Evolutionary conservation across 2,113 vertebrate genomes (phyloP).

Genomic region (Cynoglossus semilaevis): DNA sequence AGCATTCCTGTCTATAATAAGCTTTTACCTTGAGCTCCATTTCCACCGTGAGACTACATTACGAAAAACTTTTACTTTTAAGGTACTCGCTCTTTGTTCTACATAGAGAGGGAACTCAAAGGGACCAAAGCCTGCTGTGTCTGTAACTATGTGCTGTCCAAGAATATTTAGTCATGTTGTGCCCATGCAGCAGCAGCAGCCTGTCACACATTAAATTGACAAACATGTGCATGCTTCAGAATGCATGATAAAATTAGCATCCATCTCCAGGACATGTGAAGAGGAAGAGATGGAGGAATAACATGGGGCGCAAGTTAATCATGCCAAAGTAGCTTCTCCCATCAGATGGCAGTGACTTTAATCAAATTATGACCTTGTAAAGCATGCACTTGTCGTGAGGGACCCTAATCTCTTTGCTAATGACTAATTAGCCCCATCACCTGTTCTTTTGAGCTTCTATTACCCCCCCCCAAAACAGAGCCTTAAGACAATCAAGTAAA

Average conservation of each 20-base stretch:
- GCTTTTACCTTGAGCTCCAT: no score
- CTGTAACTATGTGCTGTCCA: background rate
- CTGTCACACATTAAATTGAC: conserved; percentile 28
- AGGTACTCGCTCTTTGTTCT: background rate
- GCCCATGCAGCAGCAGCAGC: background rate
- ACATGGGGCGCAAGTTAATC: conserved; percentile 66
- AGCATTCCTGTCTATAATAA: background rate
- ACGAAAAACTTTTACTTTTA: no score
- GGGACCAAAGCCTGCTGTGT: background rate
- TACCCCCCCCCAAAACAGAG: conserved; percentile 68
- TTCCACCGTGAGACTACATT: no score
- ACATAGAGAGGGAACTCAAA: background rate
- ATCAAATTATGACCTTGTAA: conserved; percentile 84
- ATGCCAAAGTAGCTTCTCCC: conserved; percentile 70
- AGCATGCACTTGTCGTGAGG: conserved; percentile 79
- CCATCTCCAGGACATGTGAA: conserved; percentile 38
- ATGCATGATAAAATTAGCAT: conserved; percentile 58
- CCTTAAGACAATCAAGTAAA: conserved; percentile 76
- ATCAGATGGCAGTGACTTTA: conserved; percentile 76
- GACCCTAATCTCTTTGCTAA: conserved; percentile 76
- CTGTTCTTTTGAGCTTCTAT: conserved; percentile 74
- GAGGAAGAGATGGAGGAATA: conserved; percentile 38
- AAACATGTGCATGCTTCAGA: conserved; percentile 23
- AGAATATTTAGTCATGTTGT: conserved; percentile 12
- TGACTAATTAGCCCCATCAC: conserved; percentile 83